Percentiles rank a stretch among this genome's conserved stretches.
These are phyloP conservation scores for Anguilla japonica DNA, from an alignment of 2,113 vertebrate genomes.

Conservation along the genomic window DNA sequence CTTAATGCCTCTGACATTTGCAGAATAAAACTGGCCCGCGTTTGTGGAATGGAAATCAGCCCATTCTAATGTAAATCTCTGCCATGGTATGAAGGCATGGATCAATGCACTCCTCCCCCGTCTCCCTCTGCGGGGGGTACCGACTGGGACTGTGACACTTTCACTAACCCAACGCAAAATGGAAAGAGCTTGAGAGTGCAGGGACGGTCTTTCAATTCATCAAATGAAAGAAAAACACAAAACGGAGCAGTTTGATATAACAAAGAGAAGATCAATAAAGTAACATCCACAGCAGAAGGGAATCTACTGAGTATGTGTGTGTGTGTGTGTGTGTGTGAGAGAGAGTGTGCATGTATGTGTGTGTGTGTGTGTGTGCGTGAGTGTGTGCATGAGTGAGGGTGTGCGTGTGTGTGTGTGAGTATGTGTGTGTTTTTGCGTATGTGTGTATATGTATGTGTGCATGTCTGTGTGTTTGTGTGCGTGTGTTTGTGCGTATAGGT, in stretches of 20 bases:
- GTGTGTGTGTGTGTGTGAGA: too few relatives aligned
- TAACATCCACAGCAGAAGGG: too few relatives aligned
- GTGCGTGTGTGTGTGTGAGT: too few relatives aligned
- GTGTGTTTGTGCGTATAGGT: too few relatives aligned
- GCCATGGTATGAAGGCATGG: not conserved
- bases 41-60: not conserved
- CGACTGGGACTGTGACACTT: not conserved
- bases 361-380: too few relatives aligned
- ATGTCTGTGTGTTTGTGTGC: too few relatives aligned
- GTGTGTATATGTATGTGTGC: too few relatives aligned
- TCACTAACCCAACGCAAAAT: not conserved
- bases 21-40: not conserved
- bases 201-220: not conserved
- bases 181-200: not conserved
- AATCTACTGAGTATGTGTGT: too few relatives aligned
- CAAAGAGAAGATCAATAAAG: not conserved
- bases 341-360: too few relatives aligned
- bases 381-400: too few relatives aligned
- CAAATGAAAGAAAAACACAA: not conserved
- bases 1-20: constrained; percentile 1
- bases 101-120: not conserved
- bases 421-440: too few relatives aligned
- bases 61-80: not conserved
- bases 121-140: not conserved
- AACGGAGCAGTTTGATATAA: not conserved